These are phyloP conservation scores for Elysia chlorotica DNA, from an alignment of 1,140 invertebrate genomes.

Conservation along the genomic window DNA sequence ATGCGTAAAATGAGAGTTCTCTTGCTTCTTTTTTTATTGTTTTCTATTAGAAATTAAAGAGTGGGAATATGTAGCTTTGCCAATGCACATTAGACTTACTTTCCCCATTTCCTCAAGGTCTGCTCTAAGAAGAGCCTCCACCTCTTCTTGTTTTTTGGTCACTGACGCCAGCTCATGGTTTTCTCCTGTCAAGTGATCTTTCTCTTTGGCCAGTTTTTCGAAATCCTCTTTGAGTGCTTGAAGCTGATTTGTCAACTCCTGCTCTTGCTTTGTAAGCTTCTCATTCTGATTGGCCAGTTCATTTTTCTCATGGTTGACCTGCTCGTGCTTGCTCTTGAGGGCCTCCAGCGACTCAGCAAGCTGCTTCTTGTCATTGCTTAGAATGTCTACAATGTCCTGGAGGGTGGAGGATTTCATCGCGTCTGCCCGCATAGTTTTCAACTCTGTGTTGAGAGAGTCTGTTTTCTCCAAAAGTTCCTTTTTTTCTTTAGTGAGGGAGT, in stretches of 20 bases:
- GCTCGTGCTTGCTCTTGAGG: constrained; percentile 41
- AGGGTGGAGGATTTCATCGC: constrained; percentile 32
- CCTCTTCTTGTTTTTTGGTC: constrained; percentile 15
- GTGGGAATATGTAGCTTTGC: background rate
- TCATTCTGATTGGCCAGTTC: constrained; percentile 44
- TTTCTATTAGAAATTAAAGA: too few species aligned
- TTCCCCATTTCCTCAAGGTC: constrained; percentile 7
- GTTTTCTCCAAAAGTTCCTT: constrained; percentile 28
- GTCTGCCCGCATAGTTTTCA: constrained; percentile 34
- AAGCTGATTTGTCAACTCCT: constrained; percentile 40
- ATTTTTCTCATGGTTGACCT: constrained; percentile 39
- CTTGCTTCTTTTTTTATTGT: too few species aligned
- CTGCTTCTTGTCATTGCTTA: constrained; percentile 43
- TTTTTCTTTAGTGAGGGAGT: constrained; percentile 30
- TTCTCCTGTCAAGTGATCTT: constrained; percentile 27
- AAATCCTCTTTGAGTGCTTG: constrained; percentile 39
- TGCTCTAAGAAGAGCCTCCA: background rate
- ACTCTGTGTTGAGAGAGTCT: constrained; percentile 29
- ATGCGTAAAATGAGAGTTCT: too few species aligned
- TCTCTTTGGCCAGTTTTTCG: constrained; percentile 33
- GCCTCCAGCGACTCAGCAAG: constrained; percentile 43
- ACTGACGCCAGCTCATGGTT: constrained; percentile 18
- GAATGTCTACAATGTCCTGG: constrained; percentile 42
- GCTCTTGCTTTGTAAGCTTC: constrained; percentile 37
- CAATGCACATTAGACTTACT: constrained; percentile 3